Evolutionary conservation across 2,113 vertebrate genomes (phyloP), one percentile per base, ranked within the genome.

Genomic region (Naja naja): DNA sequence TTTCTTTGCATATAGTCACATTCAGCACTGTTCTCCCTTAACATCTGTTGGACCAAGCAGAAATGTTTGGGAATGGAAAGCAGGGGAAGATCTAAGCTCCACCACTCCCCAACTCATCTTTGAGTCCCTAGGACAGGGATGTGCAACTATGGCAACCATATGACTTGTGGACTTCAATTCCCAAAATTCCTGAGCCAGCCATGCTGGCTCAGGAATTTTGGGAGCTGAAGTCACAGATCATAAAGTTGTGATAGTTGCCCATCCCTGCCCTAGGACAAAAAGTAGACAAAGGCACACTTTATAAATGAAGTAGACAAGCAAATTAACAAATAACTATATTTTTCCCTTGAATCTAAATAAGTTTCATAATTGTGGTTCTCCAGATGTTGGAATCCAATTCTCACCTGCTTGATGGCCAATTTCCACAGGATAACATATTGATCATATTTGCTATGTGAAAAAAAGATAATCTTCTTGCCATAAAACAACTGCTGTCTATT

Each of bases 401-500:
- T 49, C 30, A 47, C 27, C 27, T 30, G 25, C 11, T 85, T 45
- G 34, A 34, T 34, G n/a, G n/a, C 14, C 64, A 74, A 64, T 64
- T 74, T 74, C 69, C n/a, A 74, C 14, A 74, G 69, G n/a, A 34
- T 39, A 18, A 74, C n/a, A 74, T 10, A 27, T 49, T 87, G 27
- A 49, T 8, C 49, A 20, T 27, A 27, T 20, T 94, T 92, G 53
- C 93, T 94, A 39, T 90, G 95, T 10, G 49, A 93, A 96, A 94
- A 96, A 94, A 95, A 94, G 91, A 12, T 30, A 47, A 74, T 92
- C 90, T 91, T 91, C 93, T 94, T 90, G 56, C 90, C 89, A 93
- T 95, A 89, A 96, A 94, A 92, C 93, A 92, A 92, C 93, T 88
- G 55, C 90, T 95, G 95, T 23, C 91, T 81, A 91, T 89, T 94